Evolutionary conservation across 1,140 invertebrate genomes (phyloP).

Genomic region (Drosophila ambigua): DNA sequence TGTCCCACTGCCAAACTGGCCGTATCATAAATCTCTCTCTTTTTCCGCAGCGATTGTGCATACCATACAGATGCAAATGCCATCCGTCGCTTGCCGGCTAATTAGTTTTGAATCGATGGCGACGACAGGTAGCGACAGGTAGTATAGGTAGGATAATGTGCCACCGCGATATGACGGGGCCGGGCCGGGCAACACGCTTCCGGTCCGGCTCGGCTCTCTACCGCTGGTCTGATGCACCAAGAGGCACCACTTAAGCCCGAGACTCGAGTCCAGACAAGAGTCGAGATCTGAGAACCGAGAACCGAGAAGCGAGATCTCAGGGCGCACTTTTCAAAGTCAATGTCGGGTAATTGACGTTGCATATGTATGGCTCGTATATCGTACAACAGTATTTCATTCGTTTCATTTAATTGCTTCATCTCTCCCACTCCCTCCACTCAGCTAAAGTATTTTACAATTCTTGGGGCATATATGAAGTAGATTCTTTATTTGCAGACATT

Average conservation of each 20-base stretch:
- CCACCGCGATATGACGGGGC: slow-evolving; percentile 8
- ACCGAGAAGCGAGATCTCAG: slow-evolving; percentile 18
- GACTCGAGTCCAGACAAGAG: not conserved
- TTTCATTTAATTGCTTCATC: no score
- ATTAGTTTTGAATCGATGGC: slow-evolving; percentile 69
- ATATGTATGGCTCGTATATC: slow-evolving; percentile 2
- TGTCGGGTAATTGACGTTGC: slow-evolving; percentile 65
- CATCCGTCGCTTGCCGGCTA: slow-evolving; percentile 44
- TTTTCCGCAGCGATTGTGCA: slow-evolving; percentile 2
- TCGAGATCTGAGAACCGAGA: not conserved
- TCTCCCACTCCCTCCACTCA: no score
- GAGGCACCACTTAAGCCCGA: slow-evolving; percentile 3
- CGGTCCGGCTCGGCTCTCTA: slow-evolving; percentile 24
- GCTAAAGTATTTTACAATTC: slow-evolving; percentile 7
- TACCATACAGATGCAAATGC: slow-evolving; percentile 33
- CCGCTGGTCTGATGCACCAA: not conserved
- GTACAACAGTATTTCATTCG: no score
- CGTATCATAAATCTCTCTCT: slow-evolving; percentile 40
- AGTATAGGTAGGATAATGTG: slow-evolving; percentile 26
- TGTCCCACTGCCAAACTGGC: slow-evolving; percentile 25
- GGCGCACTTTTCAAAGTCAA: slow-evolving; percentile 70
- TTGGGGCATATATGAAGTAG: slow-evolving; percentile 22
- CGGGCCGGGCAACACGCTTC: slow-evolving; percentile 18
- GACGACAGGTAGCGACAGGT: slow-evolving; percentile 48
- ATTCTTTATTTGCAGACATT: slow-evolving; percentile 59